These are phyloP conservation scores for Eremophila alpestris DNA, from an alignment of 2,797 vertebrate genomes.

Conservation along the genomic window DNA sequence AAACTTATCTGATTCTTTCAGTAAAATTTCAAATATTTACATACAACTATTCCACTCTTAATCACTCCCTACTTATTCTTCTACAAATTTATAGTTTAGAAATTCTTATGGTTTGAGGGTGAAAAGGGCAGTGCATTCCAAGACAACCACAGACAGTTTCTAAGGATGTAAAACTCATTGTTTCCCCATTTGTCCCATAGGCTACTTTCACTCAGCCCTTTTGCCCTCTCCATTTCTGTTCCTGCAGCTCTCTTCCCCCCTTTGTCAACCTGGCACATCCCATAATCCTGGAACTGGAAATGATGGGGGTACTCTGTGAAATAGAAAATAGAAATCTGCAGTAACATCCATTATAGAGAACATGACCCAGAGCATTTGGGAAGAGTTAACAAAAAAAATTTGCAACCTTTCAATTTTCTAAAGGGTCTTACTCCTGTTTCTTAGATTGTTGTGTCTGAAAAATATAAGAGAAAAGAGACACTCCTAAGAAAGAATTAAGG, in stretches of 20 bases:
- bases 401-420: background rate
- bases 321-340: background rate
- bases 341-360: background rate
- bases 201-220: background rate
- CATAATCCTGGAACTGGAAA: background rate
- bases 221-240: background rate
- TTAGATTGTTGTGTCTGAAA: background rate
- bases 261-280: background rate
- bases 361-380: accelerated
- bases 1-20: background rate
- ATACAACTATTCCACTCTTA: background rate
- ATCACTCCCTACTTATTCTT: background rate
- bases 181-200: background rate
- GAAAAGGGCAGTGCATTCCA: background rate
- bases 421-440: background rate
- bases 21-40: background rate
- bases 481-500: background rate
- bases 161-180: background rate
- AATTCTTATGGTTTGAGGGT: background rate
- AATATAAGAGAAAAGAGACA: background rate
- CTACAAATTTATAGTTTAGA: background rate
- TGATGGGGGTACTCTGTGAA: background rate
- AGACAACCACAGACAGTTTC: background rate
- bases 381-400: background rate
- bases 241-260: background rate